Conservation (phyloP, 2,888 invertebrate genomes). For the Gisinianus flammeolus region DNA sequence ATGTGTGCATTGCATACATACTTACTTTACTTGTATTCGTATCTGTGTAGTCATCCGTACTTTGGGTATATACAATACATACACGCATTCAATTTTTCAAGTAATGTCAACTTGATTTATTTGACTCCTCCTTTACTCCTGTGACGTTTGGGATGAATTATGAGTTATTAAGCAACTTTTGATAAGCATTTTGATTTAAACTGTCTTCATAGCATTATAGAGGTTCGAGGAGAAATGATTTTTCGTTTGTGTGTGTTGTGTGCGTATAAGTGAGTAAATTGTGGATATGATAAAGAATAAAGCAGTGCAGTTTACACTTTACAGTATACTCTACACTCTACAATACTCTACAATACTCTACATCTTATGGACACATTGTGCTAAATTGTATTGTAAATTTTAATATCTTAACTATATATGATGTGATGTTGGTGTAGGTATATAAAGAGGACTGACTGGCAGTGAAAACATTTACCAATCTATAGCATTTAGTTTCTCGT, state of each 20-base stretch:
- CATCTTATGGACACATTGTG: no score
- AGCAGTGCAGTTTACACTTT: no score
- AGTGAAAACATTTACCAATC: not conserved
- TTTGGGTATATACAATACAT: not conserved
- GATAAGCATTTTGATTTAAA: constrained; percentile 30
- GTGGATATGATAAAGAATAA: no score
- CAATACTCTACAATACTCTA: no score
- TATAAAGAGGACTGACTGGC: not conserved
- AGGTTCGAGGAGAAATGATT: no score
- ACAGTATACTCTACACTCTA: no score
- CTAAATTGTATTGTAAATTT: no score
- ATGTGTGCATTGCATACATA: not conserved
- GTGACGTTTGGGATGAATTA: constrained; percentile 39
- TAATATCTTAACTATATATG: not conserved
- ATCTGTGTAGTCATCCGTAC: not conserved
- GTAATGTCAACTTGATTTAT: constrained; percentile 42
- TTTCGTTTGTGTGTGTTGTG: not conserved
- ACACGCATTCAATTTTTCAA: constrained; percentile 3
- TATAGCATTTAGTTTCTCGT: not conserved
- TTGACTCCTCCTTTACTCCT: constrained; percentile 30
- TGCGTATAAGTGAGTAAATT: no score
- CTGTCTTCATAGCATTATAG: constrained; percentile 1
- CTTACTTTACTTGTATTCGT: no score
- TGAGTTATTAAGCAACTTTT: constrained; percentile 31
- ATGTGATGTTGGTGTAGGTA: not conserved